Evolutionary conservation across 2,888 invertebrate species (phyloP).

Genomic region (Pollenia angustigena): DNA sequence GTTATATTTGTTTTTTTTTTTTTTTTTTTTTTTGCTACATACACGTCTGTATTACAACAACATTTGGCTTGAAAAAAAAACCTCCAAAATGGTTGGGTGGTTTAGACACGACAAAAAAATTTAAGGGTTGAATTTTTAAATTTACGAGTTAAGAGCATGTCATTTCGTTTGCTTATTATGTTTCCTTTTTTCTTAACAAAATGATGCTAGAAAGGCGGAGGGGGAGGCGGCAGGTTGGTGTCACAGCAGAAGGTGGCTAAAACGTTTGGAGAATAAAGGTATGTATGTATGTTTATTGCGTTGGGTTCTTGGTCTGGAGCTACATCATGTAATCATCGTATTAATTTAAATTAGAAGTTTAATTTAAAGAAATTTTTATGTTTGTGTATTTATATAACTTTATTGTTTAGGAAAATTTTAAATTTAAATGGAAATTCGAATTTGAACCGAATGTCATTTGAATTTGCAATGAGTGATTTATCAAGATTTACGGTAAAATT

Average conservation of each 20-base stretch:
- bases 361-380: constrained; percentile 30
- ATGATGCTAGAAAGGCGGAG: too few relatives aligned
- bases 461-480: too few relatives aligned
- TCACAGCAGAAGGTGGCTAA: not conserved
- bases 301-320: not conserved
- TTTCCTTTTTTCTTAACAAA: not conserved
- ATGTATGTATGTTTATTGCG: not conserved
- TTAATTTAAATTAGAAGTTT: constrained; percentile 69
- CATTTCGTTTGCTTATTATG: constrained; percentile 60
- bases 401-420: not conserved
- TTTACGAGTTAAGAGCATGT: constrained; percentile 73
- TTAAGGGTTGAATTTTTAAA: constrained; percentile 73
- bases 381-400: not conserved
- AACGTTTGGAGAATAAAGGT: not conserved
- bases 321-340: constrained; percentile 57
- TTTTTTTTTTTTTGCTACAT: constrained; percentile 5
- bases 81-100: constrained; percentile 66
- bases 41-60: constrained; percentile 48
- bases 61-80: constrained; percentile 37
- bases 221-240: not conserved
- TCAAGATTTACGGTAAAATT: too few relatives aligned
- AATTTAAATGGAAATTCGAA: not conserved
- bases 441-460: not conserved
- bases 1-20: not conserved
- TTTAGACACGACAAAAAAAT: constrained; percentile 38